Evolutionary conservation across 2,113 vertebrate species (phyloP).

Genomic region (Myotis yumanensis): DNA sequence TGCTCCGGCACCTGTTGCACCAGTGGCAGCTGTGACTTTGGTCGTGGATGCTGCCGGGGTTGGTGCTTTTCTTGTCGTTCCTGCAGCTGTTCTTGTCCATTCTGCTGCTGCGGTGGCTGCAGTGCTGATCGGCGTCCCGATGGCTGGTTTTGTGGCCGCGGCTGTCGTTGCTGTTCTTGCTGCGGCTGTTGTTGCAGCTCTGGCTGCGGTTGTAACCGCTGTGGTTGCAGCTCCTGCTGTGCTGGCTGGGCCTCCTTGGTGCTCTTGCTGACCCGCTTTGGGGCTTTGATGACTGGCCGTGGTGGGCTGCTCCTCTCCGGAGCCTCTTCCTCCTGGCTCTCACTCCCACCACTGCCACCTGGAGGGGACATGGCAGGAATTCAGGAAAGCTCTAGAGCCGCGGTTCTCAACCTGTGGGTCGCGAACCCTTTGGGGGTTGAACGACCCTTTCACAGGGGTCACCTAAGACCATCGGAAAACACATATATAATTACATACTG

Average conservation of each 20-base stretch:
- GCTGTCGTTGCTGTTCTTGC: background rate
- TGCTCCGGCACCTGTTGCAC: background rate
- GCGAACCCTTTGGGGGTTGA: no score
- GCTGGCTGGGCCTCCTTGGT: background rate
- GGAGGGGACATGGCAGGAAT: constrained; percentile 58
- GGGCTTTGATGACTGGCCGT: background rate
- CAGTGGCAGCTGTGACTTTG: background rate
- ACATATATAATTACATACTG: no score
- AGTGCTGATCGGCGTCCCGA: background rate
- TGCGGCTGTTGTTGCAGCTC: background rate
- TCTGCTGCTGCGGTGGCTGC: background rate
- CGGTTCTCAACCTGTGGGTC: no score
- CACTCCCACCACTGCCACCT: constrained; percentile 61
- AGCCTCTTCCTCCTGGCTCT: constrained; percentile 62
- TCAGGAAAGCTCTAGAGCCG: constrained; percentile 14
- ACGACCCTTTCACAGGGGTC: no score
- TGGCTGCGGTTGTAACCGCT: background rate
- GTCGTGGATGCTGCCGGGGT: background rate
- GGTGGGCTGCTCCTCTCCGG: background rate
- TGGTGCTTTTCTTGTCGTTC: background rate
- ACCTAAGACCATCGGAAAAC: no score
- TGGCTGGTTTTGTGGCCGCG: background rate
- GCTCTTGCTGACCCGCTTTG: background rate
- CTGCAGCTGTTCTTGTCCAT: background rate
- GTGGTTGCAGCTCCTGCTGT: background rate